These are phyloP conservation scores for Calliphora vomitoria DNA, from an alignment of 2,888 invertebrate genomes.

Conservation along the genomic window DNA sequence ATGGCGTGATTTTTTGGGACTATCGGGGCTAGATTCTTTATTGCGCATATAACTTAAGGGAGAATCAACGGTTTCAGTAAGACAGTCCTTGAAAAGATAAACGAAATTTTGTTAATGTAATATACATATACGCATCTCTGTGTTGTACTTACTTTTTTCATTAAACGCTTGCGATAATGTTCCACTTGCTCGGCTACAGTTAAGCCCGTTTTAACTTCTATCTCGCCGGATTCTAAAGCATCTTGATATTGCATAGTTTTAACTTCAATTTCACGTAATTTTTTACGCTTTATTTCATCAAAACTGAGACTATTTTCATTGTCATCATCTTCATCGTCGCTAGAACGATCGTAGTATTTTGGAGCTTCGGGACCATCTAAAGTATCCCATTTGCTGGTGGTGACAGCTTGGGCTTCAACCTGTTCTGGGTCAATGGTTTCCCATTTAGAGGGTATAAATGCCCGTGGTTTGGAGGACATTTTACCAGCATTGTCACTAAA, in stretches of 20 bases:
- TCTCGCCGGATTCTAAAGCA: slow-evolving; percentile 94
- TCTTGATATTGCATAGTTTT: slow-evolving; percentile 98
- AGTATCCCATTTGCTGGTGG: slow-evolving; percentile 95
- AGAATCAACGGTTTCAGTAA: slow-evolving; percentile 77
- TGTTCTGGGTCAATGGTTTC: slow-evolving; percentile 96
- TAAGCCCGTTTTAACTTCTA: slow-evolving; percentile 90
- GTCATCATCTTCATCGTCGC: slow-evolving; percentile 87
- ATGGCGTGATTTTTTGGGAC: slow-evolving; percentile 77
- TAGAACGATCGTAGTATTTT: slow-evolving; percentile 82
- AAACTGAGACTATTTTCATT: slow-evolving; percentile 84
- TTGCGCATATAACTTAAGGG: slow-evolving; percentile 78
- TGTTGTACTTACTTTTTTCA: slow-evolving; percentile 89
- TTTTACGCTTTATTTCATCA: slow-evolving; percentile 89
- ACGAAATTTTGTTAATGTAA: neutral
- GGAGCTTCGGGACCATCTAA: slow-evolving; percentile 86
- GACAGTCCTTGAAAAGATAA: slow-evolving; percentile 74
- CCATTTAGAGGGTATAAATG: slow-evolving; percentile 97
- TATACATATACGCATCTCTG: neutral
- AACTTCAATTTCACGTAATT: slow-evolving; percentile 96
- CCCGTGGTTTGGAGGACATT: slow-evolving; percentile 84
- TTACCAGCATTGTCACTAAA: slow-evolving; percentile 61
- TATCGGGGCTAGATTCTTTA: slow-evolving; percentile 78
- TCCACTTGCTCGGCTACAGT: slow-evolving; percentile 93
- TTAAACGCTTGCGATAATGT: slow-evolving; percentile 94
- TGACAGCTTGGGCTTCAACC: slow-evolving; percentile 92